Evolutionary conservation across 2,888 invertebrate genomes (phyloP), one percentile per base, ranked within the genome.

Genomic region (Lacanobia oleracea): DNA sequence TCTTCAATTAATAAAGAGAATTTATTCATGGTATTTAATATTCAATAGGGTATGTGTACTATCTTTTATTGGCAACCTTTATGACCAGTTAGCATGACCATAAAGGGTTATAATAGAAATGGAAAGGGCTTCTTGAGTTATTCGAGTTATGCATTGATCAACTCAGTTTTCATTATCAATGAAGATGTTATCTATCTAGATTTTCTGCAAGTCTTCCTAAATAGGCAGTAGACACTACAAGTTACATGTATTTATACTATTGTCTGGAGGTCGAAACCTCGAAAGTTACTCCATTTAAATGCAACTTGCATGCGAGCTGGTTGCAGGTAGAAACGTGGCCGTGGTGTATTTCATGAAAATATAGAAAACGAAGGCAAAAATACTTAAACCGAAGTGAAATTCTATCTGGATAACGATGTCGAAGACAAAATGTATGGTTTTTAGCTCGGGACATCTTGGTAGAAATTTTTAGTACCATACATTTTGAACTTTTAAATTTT

Each of bases 21-120:
- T 64, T 75, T 67, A 62, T 77, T 72, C 51, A 53, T 70, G 37
- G 43, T 78, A 61, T 70, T 76, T 60, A 76, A 27, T 81, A 81
- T 77, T 69, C 59, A 51, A 76, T 51, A 12, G 53, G 50, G 57
- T 56, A 45, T 60, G 40, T 69, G 18, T 56, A 33, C 18, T 33
- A 63, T 67, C 60, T 81, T 78, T 81, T 76, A 76, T 81, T 14
- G 48, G 2, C 54, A 66, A 43, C 54, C 53, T 77, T 79, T 56
- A 43, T n/a, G n/a, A 54, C 48, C 48, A 33, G 63, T 81, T 69
- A 50, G 53, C 43, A 21, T 27, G 21, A 27, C 43, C 12, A 27
- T 76, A 62, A 66, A 56, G 5, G 45, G 23, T 40, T 59, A 27
- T 62, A 33, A 40, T 45, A 54, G n/a, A 48, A 77, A 54, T 60